phyloP scores from a whole-genome alignment of 2,888 invertebrate genomes.

The Taphrorychus bicolor region DNA sequence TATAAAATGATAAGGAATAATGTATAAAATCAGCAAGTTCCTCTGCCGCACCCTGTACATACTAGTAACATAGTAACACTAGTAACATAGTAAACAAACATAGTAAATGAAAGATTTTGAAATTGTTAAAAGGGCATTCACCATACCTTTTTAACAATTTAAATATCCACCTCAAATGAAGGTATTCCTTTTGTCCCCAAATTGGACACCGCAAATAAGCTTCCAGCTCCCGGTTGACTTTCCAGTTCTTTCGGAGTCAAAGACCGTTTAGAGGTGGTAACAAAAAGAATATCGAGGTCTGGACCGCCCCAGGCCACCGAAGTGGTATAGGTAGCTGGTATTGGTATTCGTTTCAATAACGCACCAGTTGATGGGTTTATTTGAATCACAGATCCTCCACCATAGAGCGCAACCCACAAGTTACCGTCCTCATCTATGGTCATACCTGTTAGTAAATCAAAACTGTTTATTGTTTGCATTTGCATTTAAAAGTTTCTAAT shows the following conservation, averaged over 20 bases:
- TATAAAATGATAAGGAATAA: too few relatives aligned
- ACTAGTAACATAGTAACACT: too few relatives aligned
- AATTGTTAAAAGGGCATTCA: too few relatives aligned
- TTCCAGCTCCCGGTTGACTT: constrained; percentile 60
- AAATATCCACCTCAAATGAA: constrained; percentile 48
- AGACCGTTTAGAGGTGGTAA: constrained; percentile 62
- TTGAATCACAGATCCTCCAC: constrained; percentile 68
- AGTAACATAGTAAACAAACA: too few relatives aligned
- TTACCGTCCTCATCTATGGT: constrained; percentile 78
- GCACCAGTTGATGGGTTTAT: constrained; percentile 51
- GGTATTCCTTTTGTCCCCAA: constrained; percentile 51
- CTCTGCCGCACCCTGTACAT: too few relatives aligned
- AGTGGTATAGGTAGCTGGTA: constrained; percentile 66
- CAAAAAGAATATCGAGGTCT: constrained; percentile 65
- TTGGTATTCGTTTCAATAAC: constrained; percentile 52
- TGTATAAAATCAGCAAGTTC: too few relatives aligned
- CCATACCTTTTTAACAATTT: constrained; percentile 1
- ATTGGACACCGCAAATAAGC: constrained; percentile 53
- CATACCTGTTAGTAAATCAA: constrained; percentile 60
- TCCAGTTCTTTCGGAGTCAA: constrained; percentile 46
- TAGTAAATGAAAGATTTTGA: too few relatives aligned
- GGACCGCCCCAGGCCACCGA: constrained; percentile 70
- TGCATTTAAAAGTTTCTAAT: neutral
- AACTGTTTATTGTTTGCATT: too few relatives aligned
- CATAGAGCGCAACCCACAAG: constrained; percentile 75